A percentile compares a stretch with the other conserved stretches of the same genome.
Conservation (phyloP, 2,113 vertebrate genomes). For the Zosterops pallidus region DNA sequence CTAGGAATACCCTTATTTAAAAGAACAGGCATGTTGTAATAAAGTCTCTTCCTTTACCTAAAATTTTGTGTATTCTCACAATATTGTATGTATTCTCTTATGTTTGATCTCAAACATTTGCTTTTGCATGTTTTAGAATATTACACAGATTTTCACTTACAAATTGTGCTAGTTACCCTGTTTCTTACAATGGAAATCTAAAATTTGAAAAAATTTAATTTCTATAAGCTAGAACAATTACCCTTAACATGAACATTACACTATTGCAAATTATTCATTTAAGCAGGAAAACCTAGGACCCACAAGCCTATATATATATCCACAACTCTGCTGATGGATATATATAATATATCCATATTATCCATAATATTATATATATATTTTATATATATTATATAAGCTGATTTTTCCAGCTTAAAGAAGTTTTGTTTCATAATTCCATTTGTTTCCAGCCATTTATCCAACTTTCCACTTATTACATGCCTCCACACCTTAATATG, state of each 20-base stretch:
- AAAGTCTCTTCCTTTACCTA: not conserved
- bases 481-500: constrained; percentile 52
- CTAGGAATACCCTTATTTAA: not conserved
- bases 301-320: not conserved
- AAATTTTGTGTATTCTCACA: not conserved
- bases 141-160: not conserved
- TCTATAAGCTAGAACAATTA: constrained; percentile 21
- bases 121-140: constrained; percentile 18
- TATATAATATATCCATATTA: too few relatives aligned
- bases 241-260: not conserved
- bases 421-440: constrained; percentile 52
- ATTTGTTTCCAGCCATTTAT: constrained; percentile 62
- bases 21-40: not conserved
- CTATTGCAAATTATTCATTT: constrained; percentile 20
- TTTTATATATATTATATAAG: too few relatives aligned
- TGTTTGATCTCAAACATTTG: not conserved
- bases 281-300: constrained; percentile 51
- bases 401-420: constrained; percentile 14
- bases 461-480: constrained; percentile 71
- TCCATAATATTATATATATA: too few relatives aligned
- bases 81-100: not conserved
- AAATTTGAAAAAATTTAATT: not conserved
- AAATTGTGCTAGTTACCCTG: not conserved
- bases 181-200: not conserved
- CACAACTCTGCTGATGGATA: not conserved